Percentiles rank a stretch among this genome's conserved stretches.
Evolutionary conservation across 2,888 invertebrate species (phyloP).

Genomic region (Lithophane leautieri): DNA sequence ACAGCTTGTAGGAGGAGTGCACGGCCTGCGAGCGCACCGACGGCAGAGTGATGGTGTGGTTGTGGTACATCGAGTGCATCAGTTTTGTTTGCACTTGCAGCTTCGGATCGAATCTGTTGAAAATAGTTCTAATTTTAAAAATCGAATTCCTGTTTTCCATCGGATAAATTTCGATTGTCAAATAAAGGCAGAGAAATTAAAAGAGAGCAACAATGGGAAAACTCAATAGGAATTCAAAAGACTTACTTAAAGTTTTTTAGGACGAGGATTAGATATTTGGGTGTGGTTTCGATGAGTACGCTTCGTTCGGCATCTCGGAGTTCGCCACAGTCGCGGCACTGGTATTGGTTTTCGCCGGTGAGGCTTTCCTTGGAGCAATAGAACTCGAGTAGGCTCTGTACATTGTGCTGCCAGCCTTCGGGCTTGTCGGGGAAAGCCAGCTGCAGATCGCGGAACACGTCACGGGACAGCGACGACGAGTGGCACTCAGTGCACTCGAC

Average conservation of each 20-base stretch:
- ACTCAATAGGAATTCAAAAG: constrained; percentile 1
- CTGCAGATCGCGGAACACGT: constrained; percentile 95
- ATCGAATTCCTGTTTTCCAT: constrained; percentile 24
- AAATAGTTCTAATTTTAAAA: constrained; percentile 35
- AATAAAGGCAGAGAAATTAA: constrained; percentile 35
- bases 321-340: constrained; percentile 94
- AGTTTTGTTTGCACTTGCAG: constrained; percentile 94
- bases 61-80: constrained; percentile 92
- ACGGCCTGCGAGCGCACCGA: constrained; percentile 78
- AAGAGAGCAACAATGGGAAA: constrained; percentile 18
- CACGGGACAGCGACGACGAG: constrained; percentile 93
- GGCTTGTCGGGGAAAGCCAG: constrained; percentile 93
- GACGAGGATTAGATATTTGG: constrained; percentile 94
- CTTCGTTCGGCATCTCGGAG: constrained; percentile 93
- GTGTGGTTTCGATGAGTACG: constrained; percentile 92
- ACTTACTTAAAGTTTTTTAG: constrained; percentile 93
- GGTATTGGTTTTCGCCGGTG: constrained; percentile 95
- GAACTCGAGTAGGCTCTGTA: constrained; percentile 94
- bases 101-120: constrained; percentile 82
- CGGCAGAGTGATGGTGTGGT: constrained; percentile 89
- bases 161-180: constrained; percentile 3
- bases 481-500: constrained; percentile 94
- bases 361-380: constrained; percentile 95
- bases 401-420: constrained; percentile 88
- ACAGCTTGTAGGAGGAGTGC: constrained; percentile 92